Evolutionary conservation across 1,140 invertebrate species (phyloP).

Genomic region (Drosophila navojoa): DNA sequence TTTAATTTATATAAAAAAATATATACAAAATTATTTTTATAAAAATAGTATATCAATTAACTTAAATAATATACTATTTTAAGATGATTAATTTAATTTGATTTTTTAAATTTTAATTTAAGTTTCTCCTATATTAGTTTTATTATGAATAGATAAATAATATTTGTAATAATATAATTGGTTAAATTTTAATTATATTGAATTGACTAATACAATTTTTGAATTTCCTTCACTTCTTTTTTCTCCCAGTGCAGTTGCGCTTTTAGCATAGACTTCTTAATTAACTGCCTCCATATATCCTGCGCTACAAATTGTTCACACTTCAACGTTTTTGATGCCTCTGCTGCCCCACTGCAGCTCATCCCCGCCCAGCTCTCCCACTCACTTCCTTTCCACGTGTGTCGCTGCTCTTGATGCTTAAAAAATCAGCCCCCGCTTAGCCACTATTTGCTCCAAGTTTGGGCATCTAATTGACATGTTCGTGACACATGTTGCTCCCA

Average conservation of each 20-base stretch:
- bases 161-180: too few species aligned
- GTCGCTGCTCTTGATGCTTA: constrained; percentile 8
- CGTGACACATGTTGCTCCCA: constrained; percentile 73
- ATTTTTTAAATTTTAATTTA: too few species aligned
- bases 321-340: constrained; percentile 64
- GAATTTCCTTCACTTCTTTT: too few species aligned
- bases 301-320: constrained; percentile 78
- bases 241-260: background rate
- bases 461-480: constrained; percentile 81
- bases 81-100: too few species aligned
- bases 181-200: too few species aligned
- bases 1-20: too few species aligned
- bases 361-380: background rate
- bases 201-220: too few species aligned
- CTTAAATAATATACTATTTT: too few species aligned
- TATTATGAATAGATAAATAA: too few species aligned
- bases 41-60: too few species aligned
- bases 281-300: constrained; percentile 68
- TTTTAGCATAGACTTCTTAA: constrained; percentile 49
- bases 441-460: constrained; percentile 37
- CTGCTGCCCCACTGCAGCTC: background rate
- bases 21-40: too few species aligned
- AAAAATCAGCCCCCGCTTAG: constrained; percentile 40
- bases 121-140: too few species aligned
- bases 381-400: constrained; percentile 51